These are phyloP conservation scores for Nomada lathburiana DNA, from an alignment of 2,888 invertebrate species.

Conservation along the genomic window DNA sequence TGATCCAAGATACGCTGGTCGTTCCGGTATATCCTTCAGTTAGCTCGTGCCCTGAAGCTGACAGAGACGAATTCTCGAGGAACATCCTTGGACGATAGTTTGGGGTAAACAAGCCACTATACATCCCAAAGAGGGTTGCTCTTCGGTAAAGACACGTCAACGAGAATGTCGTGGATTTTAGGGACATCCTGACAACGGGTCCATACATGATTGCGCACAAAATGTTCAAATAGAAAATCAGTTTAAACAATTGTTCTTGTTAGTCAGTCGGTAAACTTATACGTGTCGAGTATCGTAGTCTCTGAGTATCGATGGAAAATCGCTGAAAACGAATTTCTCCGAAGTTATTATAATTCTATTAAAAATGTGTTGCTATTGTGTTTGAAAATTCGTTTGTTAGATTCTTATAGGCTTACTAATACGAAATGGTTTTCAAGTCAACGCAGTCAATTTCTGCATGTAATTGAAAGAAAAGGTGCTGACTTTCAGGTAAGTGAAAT, in stretches of 20 bases:
- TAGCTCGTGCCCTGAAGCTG: slow-evolving; percentile 41
- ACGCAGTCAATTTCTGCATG: too few relatives aligned
- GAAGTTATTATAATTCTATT: background rate
- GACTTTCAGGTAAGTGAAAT: too few relatives aligned
- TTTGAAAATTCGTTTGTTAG: too few relatives aligned
- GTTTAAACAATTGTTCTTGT: background rate
- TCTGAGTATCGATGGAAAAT: too few relatives aligned
- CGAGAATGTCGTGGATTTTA: slow-evolving; percentile 37
- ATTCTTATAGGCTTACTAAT: too few relatives aligned
- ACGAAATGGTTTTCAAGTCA: too few relatives aligned
- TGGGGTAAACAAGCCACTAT: slow-evolving; percentile 60
- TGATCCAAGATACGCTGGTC: background rate
- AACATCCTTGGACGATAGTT: slow-evolving; percentile 54
- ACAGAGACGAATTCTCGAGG: slow-evolving; percentile 60
- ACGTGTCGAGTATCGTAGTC: too few relatives aligned
- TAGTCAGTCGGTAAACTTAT: background rate
- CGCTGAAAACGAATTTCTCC: too few relatives aligned
- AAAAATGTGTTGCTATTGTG: too few relatives aligned
- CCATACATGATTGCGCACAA: slow-evolving; percentile 28
- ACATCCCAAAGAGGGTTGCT: slow-evolving; percentile 49
- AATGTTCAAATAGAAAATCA: slow-evolving; percentile 2
- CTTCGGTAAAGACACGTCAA: slow-evolving; percentile 39
- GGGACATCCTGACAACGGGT: slow-evolving; percentile 53
- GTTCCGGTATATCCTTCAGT: slow-evolving; percentile 26
- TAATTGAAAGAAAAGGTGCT: too few relatives aligned